Conservation (phyloP, 2,888 invertebrate genomes). For the Orchesella flavescens region DNA sequence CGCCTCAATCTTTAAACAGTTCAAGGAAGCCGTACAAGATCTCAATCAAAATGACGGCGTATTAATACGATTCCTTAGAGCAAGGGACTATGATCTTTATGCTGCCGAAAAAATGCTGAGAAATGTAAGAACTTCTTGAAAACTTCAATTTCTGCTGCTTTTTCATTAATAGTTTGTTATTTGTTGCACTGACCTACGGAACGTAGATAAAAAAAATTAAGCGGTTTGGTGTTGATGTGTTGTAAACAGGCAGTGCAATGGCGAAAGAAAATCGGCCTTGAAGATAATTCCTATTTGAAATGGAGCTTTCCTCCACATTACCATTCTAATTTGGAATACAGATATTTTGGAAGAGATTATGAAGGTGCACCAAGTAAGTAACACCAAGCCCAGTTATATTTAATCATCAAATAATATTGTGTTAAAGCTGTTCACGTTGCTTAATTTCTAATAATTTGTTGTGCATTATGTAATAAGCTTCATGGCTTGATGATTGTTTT, state of each 20-base stretch:
- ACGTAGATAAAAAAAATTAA: too few relatives aligned
- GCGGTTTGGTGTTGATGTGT: too few relatives aligned
- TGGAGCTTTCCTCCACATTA: constrained; percentile 19
- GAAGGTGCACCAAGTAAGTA: constrained; percentile 19
- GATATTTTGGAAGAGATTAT: constrained; percentile 6
- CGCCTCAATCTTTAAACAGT: too few relatives aligned
- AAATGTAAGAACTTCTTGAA: background rate
- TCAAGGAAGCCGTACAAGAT: constrained; percentile 5
- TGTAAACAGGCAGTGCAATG: background rate
- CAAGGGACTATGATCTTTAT: background rate
- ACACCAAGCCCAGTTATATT: too few relatives aligned
- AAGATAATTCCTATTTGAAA: background rate
- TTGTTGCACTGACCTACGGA: too few relatives aligned
- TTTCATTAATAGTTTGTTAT: too few relatives aligned
- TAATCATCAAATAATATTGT: too few relatives aligned
- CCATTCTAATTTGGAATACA: background rate
- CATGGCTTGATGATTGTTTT: too few relatives aligned
- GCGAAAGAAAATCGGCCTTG: background rate
- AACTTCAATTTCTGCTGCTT: too few relatives aligned
- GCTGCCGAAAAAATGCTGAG: constrained; percentile 14
- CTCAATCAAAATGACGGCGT: constrained; percentile 12
- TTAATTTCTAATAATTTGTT: too few relatives aligned
- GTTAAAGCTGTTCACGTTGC: too few relatives aligned
- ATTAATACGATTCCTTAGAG: constrained; percentile 11
- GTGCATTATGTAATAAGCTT: too few relatives aligned